Evolutionary conservation across 2,888 invertebrate species (phyloP).

Genomic region (Chymomyza caudatula): DNA sequence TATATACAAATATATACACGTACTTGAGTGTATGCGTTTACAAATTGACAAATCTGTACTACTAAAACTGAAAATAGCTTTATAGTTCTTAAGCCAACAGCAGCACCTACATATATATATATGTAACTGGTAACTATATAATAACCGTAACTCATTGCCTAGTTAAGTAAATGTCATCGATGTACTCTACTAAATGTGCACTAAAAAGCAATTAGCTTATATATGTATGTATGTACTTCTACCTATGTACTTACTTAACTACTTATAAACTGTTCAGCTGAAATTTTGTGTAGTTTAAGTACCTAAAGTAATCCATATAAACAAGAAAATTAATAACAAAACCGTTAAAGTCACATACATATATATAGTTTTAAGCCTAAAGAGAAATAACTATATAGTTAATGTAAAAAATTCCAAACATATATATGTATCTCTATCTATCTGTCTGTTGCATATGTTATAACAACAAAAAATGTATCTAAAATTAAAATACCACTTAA

Average conservation of each 20-base stretch:
- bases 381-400: neutral
- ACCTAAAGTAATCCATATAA: neutral
- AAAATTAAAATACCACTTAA: conserved; percentile 11
- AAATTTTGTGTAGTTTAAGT: neutral
- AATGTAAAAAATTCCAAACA: neutral
- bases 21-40: conserved; percentile 25
- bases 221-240: conserved; percentile 25
- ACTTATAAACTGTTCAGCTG: conserved; percentile 27
- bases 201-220: conserved; percentile 13
- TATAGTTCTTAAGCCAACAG: conserved; percentile 70
- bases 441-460: conserved; percentile 45
- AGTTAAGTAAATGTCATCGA: conserved; percentile 6
- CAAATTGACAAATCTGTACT: conserved; percentile 60
- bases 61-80: conserved; percentile 75
- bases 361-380: neutral
- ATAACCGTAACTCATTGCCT: neutral
- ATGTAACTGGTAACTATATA: neutral
- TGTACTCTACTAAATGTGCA: conserved; percentile 22
- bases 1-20: conserved; percentile 16
- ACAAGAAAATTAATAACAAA: neutral
- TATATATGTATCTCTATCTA: conserved; percentile 16
- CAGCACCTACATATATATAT: conserved; percentile 16
- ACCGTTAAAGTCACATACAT: neutral
- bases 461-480: conserved; percentile 50
- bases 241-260: neutral